These are phyloP conservation scores for Medauroidea extradentata DNA, from an alignment of 1,140 invertebrate genomes.

Conservation along the genomic window DNA sequence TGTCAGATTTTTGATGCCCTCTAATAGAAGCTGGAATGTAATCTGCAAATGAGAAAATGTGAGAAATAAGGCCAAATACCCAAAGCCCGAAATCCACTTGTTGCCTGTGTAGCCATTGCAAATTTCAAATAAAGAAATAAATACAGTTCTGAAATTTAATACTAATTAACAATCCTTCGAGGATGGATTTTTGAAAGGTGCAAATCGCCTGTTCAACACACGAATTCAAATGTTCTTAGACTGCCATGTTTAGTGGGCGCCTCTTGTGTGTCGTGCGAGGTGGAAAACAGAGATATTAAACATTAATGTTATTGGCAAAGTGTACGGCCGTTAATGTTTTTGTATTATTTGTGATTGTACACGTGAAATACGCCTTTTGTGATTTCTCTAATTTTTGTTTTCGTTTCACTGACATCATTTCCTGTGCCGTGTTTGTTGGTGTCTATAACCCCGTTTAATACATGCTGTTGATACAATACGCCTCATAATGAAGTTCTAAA, in stretches of 20 bases:
- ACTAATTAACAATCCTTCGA: constrained; percentile 17
- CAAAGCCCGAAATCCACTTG: no score
- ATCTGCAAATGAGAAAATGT: no score
- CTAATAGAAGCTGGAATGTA: background rate
- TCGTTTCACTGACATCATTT: constrained; percentile 32
- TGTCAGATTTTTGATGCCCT: background rate
- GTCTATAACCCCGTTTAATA: constrained; percentile 37
- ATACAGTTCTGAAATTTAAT: background rate
- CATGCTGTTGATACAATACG: constrained; percentile 32
- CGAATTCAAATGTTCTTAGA: constrained; percentile 44
- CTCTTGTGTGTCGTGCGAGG: constrained; percentile 45
- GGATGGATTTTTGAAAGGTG: constrained; percentile 17
- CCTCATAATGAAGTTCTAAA: background rate
- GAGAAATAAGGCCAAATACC: no score
- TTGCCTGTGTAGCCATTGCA: no score
- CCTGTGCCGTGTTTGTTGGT: constrained; percentile 32
- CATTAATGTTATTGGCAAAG: constrained; percentile 22
- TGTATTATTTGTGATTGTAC: constrained; percentile 29
- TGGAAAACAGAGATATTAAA: constrained; percentile 42
- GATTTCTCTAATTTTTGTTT: constrained; percentile 28
- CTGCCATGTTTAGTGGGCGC: constrained; percentile 45
- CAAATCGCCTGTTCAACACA: constrained; percentile 25
- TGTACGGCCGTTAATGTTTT: constrained; percentile 24
- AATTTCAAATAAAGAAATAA: no score
- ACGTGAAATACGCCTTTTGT: constrained; percentile 27